phyloP scores from a whole-genome alignment of 2,797 vertebrate genomes.

The Cichlasoma orientale region DNA sequence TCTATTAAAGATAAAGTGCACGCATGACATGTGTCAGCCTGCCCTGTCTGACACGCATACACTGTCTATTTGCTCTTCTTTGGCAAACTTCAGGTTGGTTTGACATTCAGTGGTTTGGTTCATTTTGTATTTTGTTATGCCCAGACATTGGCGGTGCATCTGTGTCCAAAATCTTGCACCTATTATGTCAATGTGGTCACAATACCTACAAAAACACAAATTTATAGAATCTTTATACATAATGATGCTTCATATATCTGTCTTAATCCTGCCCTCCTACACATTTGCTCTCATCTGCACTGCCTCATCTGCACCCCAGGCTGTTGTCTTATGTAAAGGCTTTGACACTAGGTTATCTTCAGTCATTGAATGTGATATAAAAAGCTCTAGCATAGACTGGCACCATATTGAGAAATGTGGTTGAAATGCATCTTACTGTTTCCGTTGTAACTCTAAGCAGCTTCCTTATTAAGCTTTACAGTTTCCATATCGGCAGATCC shows the following conservation, averaged over 20 bases:
- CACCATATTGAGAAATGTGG: slow-evolving; percentile 3
- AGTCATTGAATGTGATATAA: slow-evolving; percentile 6
- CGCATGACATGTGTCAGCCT: slow-evolving; percentile 24
- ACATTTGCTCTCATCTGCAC: neutral
- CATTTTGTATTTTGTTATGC: neutral
- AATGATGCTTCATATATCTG: neutral
- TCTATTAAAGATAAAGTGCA: slow-evolving; percentile 9
- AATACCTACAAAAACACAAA: neutral
- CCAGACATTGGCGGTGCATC: neutral
- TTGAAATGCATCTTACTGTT: neutral
- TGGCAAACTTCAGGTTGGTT: neutral
- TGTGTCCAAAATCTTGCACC: neutral
- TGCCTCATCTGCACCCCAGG: neutral
- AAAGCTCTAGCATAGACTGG: neutral
- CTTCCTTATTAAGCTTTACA: neutral
- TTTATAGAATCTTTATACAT: neutral
- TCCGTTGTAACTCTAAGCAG: neutral
- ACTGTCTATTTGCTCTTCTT: slow-evolving; percentile 2
- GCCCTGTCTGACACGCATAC: slow-evolving; percentile 2
- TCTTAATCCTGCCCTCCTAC: neutral
- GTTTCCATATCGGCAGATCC: slow-evolving; percentile 7
- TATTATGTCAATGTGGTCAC: neutral
- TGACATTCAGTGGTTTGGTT: neutral
- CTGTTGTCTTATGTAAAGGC: neutral
- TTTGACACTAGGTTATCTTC: neutral